Conservation (phyloP, 2,888 invertebrate genomes). For the Celastrina argiolus region DNA sequence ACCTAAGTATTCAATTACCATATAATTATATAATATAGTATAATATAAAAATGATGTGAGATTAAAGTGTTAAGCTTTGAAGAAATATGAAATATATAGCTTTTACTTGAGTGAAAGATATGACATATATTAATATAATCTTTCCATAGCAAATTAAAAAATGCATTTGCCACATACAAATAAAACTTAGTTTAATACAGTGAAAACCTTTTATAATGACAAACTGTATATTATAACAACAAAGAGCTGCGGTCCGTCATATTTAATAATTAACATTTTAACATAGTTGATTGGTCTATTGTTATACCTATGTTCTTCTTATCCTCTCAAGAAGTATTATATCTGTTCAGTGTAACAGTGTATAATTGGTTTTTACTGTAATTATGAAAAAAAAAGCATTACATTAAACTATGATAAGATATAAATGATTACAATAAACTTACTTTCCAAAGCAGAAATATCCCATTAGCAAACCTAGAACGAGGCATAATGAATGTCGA, state of each 20-base stretch:
- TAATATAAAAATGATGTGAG: not conserved
- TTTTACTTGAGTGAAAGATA: too few species aligned
- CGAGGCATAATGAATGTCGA: constrained; percentile 87
- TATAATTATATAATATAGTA: not conserved
- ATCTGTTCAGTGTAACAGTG: too few species aligned
- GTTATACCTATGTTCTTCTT: too few species aligned
- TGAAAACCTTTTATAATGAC: too few species aligned
- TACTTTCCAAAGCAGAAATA: constrained; percentile 94
- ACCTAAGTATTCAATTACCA: not conserved
- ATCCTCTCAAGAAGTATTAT: too few species aligned
- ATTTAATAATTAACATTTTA: too few species aligned
- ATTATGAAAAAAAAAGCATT: not conserved
- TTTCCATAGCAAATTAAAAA: not conserved
- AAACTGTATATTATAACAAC: too few species aligned
- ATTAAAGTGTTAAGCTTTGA: not conserved
- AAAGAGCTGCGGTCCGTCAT: too few species aligned
- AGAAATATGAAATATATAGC: not conserved
- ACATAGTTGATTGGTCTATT: too few species aligned
- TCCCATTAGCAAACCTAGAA: constrained; percentile 87
- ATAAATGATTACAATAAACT: constrained; percentile 49
- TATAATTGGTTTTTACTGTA: too few species aligned
- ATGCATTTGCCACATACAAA: too few species aligned
- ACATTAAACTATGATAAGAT: not conserved
- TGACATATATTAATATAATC: not conserved
- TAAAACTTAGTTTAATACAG: too few species aligned